These are phyloP conservation scores for Chelonia mydas DNA, from an alignment of 2,797 vertebrate species.

Conservation along the genomic window DNA sequence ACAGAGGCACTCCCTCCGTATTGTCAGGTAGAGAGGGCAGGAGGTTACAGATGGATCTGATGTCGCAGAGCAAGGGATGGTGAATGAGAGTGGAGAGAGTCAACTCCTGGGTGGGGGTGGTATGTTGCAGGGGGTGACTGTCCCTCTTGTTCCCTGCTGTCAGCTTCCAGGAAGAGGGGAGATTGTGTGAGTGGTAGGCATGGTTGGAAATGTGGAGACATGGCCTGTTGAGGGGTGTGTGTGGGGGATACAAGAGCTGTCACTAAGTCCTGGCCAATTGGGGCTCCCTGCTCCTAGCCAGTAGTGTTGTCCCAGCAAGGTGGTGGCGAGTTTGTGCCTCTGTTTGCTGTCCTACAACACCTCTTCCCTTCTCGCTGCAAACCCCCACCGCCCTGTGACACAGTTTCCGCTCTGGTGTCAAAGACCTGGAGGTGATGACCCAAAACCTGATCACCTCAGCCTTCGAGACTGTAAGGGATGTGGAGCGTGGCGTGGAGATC, in stretches of 20 bases:
- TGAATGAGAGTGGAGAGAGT: not conserved
- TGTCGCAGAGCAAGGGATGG: not conserved
- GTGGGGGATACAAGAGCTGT: too few relatives aligned
- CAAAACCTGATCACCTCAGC: constrained; percentile 86
- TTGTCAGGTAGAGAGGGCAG: not conserved
- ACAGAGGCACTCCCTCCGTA: too few relatives aligned
- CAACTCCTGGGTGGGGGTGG: too few relatives aligned
- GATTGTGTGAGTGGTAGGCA: not conserved
- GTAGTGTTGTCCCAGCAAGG: not conserved
- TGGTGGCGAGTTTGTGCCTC: not conserved
- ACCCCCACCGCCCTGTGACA: not conserved
- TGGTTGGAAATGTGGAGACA: not conserved
- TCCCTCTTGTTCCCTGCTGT: not conserved
- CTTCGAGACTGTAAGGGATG: constrained; percentile 82
- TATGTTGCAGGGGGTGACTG: too few relatives aligned
- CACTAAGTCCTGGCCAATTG: too few relatives aligned
- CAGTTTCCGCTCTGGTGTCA: constrained; percentile 84
- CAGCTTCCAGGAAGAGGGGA: not conserved
- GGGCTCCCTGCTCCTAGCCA: not conserved
- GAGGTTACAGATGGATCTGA: not conserved
- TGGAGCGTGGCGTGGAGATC: constrained; percentile 86
- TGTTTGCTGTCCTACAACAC: too few relatives aligned
- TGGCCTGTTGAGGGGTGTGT: not conserved
- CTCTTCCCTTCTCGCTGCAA: not conserved
- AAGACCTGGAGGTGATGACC: constrained; percentile 83